phyloP scores from a whole-genome alignment of 2,797 vertebrate genomes.

The Oreochromis grahami region DNA sequence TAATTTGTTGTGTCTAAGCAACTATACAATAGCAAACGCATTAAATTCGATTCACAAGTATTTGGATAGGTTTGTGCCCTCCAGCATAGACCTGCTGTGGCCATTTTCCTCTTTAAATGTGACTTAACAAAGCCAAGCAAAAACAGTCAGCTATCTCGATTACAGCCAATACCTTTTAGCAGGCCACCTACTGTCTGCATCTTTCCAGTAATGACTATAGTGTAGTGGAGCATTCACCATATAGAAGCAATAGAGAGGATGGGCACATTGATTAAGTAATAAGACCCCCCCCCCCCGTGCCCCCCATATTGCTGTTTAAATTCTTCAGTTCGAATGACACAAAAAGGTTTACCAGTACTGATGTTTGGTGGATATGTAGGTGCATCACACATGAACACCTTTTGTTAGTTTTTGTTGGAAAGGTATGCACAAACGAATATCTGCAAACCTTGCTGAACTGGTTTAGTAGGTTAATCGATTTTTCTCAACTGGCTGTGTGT shows the following conservation, averaged over 20 bases:
- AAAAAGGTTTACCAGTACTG: background rate
- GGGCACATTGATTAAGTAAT: background rate
- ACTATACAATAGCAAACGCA: background rate
- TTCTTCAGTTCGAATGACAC: background rate
- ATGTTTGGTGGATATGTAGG: background rate
- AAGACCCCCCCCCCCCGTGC: background rate
- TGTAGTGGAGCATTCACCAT: background rate
- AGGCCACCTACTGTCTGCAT: constrained; percentile 21
- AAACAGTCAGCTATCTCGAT: constrained; percentile 25
- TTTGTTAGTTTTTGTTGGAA: background rate
- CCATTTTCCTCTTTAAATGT: constrained; percentile 24
- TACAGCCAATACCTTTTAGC: constrained; percentile 14
- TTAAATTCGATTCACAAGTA: constrained; percentile 14
- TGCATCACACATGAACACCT: background rate
- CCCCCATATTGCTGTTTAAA: background rate
- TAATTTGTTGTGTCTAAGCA: background rate
- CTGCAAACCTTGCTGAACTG: background rate
- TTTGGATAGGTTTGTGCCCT: constrained; percentile 24
- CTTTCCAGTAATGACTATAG: constrained; percentile 2
- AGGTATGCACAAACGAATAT: background rate
- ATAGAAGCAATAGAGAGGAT: background rate
- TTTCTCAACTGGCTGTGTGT: background rate
- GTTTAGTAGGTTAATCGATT: background rate
- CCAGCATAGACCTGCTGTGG: background rate
- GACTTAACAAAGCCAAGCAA: constrained; percentile 32